phyloP scores from a whole-genome alignment of 2,797 vertebrate genomes.

The Xerus rutilus region DNA sequence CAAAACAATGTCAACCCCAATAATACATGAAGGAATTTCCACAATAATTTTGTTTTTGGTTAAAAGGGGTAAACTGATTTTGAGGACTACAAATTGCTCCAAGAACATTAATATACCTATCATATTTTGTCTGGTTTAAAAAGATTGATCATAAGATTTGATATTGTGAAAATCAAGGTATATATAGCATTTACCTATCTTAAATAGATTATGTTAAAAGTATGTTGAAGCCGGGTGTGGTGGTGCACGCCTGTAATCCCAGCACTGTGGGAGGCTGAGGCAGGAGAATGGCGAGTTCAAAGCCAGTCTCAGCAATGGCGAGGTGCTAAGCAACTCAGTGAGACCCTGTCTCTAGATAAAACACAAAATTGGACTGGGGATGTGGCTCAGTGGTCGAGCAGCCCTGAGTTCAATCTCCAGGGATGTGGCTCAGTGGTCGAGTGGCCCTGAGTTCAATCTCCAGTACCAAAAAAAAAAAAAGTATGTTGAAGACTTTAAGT shows the following conservation, averaged over 20 bases:
- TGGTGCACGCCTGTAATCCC: too few species aligned
- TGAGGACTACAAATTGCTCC: slow-evolving; percentile 40
- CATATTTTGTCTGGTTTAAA: slow-evolving; percentile 5
- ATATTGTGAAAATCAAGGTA: background rate
- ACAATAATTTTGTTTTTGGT: background rate
- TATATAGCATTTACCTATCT: background rate
- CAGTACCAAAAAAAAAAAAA: background rate
- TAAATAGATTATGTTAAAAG: background rate
- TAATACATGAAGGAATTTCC: background rate
- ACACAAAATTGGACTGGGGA: too few species aligned
- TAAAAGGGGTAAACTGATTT: slow-evolving; percentile 14
- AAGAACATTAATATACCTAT: slow-evolving; percentile 53
- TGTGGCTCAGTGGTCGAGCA: too few species aligned
- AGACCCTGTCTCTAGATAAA: too few species aligned
- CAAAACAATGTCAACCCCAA: background rate
- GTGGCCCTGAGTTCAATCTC: too few species aligned
- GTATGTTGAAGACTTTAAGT: slow-evolving; percentile 11
- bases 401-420: too few species aligned
- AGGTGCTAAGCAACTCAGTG: too few species aligned
- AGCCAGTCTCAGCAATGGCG: too few species aligned
- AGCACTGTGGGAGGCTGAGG: too few species aligned
- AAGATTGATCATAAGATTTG: background rate
- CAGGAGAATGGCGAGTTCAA: too few species aligned
- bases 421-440: too few species aligned
- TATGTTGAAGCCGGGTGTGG: background rate